These are phyloP conservation scores for Morus bassanus DNA, from an alignment of 2,797 vertebrate species.

Conservation along the genomic window DNA sequence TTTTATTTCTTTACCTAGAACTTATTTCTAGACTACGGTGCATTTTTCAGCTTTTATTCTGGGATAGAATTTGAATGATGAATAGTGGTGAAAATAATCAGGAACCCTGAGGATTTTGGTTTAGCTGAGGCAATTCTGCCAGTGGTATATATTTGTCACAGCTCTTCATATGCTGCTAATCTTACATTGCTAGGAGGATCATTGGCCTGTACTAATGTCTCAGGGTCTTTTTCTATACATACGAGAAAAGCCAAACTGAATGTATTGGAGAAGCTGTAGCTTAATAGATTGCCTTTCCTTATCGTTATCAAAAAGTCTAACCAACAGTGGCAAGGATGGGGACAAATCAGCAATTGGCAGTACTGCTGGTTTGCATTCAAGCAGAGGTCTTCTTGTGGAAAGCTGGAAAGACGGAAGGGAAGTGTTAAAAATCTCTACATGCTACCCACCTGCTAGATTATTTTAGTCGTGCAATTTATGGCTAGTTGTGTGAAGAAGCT, in stretches of 20 bases:
- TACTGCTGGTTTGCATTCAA: background rate
- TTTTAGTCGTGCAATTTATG: background rate
- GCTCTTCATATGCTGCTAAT: background rate
- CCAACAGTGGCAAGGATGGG: background rate
- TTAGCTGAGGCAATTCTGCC: background rate
- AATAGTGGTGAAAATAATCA: background rate
- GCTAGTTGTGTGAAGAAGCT: background rate
- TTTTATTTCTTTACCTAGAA: background rate
- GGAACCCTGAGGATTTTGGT: background rate
- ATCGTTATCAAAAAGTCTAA: background rate
- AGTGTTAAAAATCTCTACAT: background rate
- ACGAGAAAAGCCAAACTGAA: background rate
- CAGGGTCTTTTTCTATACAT: background rate
- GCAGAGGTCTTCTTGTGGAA: background rate
- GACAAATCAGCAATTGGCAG: background rate
- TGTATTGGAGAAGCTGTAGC: background rate
- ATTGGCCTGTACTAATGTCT: background rate
- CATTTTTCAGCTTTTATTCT: constrained; percentile 12
- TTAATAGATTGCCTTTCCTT: background rate
- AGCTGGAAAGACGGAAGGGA: background rate
- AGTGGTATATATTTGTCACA: background rate
- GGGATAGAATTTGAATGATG: background rate
- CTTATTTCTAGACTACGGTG: background rate
- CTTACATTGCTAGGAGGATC: background rate
- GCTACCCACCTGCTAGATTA: background rate